Evolutionary conservation across 2,888 invertebrate genomes (phyloP).

Genomic region (Sphaerophoria taeniata): DNA sequence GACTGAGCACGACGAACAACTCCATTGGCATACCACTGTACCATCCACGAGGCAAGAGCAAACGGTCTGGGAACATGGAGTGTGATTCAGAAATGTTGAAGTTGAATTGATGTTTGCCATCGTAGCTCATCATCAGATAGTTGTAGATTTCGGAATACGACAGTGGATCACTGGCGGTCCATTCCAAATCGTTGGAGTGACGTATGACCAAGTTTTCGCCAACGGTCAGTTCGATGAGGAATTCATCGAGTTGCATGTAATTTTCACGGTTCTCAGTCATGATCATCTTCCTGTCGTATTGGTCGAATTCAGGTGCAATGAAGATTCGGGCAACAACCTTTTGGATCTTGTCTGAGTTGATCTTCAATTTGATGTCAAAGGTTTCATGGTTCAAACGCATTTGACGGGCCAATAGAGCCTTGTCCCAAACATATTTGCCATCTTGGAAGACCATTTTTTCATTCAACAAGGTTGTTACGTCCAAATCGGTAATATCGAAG

Average conservation of each 20-base stretch:
- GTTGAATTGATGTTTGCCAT: conserved; percentile 84
- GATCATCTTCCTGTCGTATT: conserved; percentile 82
- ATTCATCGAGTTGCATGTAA: conserved; percentile 86
- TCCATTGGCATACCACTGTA: conserved; percentile 87
- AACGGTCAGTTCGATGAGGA: conserved; percentile 84
- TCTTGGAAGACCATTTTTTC: conserved; percentile 84
- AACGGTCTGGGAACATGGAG: conserved; percentile 88
- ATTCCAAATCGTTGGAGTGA: conserved; percentile 74
- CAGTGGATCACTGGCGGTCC: conserved; percentile 84
- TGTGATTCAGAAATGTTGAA: conserved; percentile 85
- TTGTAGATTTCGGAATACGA: conserved; percentile 81
- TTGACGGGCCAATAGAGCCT: conserved; percentile 84
- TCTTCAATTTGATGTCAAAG: conserved; percentile 85
- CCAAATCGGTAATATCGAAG: conserved; percentile 87
- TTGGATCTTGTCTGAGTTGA: conserved; percentile 85
- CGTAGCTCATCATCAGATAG: conserved; percentile 83
- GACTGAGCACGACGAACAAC: conserved; percentile 86
- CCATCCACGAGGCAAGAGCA: conserved; percentile 89
- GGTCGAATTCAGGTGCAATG: conserved; percentile 88
- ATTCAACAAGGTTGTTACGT: conserved; percentile 86
- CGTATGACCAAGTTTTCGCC: conserved; percentile 81
- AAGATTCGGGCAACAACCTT: conserved; percentile 86
- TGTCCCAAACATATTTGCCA: conserved; percentile 77
- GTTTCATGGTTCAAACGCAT: conserved; percentile 87
- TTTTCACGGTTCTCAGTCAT: conserved; percentile 85